These are phyloP conservation scores for Phaenicophaeus curvirostris DNA, from an alignment of 2,797 vertebrate species.

Conservation along the genomic window DNA sequence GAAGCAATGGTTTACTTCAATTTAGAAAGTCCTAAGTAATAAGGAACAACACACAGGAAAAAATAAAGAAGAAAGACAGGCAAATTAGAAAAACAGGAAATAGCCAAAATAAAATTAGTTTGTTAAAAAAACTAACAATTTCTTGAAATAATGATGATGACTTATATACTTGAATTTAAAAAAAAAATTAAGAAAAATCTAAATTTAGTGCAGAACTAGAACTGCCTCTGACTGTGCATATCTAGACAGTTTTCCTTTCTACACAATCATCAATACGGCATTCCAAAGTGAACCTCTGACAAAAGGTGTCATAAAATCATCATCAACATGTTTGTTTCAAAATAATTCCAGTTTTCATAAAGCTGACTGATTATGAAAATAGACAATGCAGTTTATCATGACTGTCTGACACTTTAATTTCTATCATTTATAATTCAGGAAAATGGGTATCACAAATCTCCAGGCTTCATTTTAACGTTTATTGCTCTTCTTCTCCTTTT, in stretches of 20 bases:
- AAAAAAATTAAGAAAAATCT: not conserved
- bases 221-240: not conserved
- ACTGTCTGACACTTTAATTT: constrained; percentile 4
- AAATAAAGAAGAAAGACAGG: not conserved
- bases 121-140: not conserved
- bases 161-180: not conserved
- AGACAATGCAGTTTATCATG: constrained; percentile 22
- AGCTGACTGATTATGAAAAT: not conserved
- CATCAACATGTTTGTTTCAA: not conserved
- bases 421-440: constrained; percentile 21
- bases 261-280: not conserved
- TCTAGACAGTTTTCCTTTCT: not conserved
- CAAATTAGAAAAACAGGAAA: not conserved
- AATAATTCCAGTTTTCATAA: constrained; percentile 25
- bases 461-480: constrained; percentile 39
- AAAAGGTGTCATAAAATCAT: constrained; percentile 27
- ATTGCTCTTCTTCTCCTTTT: constrained; percentile 2
- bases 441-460: constrained; percentile 4
- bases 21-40: not conserved
- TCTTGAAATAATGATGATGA: not conserved
- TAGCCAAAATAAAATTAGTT: not conserved
- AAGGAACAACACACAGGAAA: not conserved
- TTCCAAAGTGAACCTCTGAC: not conserved
- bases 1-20: not conserved
- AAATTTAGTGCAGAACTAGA: not conserved